These are phyloP conservation scores for Euwallacea similis DNA, from an alignment of 1,140 invertebrate species.

Conservation along the genomic window DNA sequence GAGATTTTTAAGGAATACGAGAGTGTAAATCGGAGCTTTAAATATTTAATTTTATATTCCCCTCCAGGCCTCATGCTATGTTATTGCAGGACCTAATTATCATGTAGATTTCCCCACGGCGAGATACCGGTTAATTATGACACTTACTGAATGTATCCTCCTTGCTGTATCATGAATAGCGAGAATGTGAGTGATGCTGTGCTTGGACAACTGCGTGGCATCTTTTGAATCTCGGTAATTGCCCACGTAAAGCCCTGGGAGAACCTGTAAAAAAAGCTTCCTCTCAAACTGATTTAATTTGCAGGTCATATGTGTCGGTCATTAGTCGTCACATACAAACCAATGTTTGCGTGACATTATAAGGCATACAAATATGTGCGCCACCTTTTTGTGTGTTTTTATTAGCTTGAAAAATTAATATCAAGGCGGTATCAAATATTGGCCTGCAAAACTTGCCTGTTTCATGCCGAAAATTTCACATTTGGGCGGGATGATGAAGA, in stretches of 20 bases:
- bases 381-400: not conserved
- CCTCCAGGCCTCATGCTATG: too few species aligned
- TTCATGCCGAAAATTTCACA: slow-evolving; percentile 20
- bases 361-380: not conserved
- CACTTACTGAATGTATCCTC: slow-evolving; percentile 77
- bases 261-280: slow-evolving; percentile 63
- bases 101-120: too few species aligned
- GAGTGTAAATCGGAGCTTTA: too few species aligned
- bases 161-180: slow-evolving; percentile 93
- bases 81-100: too few species aligned
- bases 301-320: too few species aligned
- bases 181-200: slow-evolving; percentile 93
- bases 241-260: slow-evolving; percentile 83
- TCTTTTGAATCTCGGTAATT: slow-evolving; percentile 94
- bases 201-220: slow-evolving; percentile 78
- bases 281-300: too few species aligned
- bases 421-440: not conserved
- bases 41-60: too few species aligned
- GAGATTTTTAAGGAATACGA: too few species aligned
- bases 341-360: not conserved
- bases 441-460: slow-evolving; percentile 13
- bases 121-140: slow-evolving; percentile 5
- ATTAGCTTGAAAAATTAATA: too few species aligned
- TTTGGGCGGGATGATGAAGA: slow-evolving; percentile 14
- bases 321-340: not conserved